Evolutionary conservation across 2,888 invertebrate species (phyloP).

Genomic region (Melinopterus prodromus): DNA sequence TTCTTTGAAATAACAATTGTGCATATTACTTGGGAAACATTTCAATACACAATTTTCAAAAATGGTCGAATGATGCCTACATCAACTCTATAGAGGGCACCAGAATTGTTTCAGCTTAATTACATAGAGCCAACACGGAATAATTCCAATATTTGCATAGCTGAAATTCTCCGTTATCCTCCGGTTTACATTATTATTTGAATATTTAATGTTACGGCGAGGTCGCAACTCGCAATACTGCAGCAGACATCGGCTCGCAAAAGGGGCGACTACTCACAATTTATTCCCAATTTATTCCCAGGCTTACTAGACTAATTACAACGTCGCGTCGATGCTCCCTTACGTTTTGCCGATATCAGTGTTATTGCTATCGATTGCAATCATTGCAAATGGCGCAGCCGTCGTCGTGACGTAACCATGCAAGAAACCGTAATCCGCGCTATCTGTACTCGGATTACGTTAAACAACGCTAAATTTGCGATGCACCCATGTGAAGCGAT

Average conservation of each 20-base stretch:
- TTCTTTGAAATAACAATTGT: no score
- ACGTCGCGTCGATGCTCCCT: background rate
- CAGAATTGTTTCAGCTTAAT: background rate
- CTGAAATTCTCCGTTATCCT: background rate
- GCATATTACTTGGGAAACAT: no score
- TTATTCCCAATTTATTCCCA: background rate
- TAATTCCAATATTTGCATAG: slow-evolving; percentile 4
- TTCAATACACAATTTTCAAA: background rate
- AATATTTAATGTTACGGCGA: background rate
- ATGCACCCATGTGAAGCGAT: background rate
- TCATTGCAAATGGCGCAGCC: background rate
- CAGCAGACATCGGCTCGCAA: background rate
- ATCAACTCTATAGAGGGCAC: background rate
- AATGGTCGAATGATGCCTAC: background rate
- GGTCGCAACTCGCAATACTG: background rate
- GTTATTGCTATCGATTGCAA: background rate
- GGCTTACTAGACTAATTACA: background rate
- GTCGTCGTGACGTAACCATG: no score
- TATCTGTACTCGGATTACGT: background rate
- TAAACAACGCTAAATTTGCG: slow-evolving; percentile 4
- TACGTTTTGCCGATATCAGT: background rate
- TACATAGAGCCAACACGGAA: background rate
- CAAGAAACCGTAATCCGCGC: background rate
- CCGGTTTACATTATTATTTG: background rate
- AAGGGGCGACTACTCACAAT: background rate